A percentile compares a stretch with the other conserved stretches of the same genome.
Evolutionary conservation across 2,888 invertebrate species (phyloP).

Genomic region (Baccha elongata): DNA sequence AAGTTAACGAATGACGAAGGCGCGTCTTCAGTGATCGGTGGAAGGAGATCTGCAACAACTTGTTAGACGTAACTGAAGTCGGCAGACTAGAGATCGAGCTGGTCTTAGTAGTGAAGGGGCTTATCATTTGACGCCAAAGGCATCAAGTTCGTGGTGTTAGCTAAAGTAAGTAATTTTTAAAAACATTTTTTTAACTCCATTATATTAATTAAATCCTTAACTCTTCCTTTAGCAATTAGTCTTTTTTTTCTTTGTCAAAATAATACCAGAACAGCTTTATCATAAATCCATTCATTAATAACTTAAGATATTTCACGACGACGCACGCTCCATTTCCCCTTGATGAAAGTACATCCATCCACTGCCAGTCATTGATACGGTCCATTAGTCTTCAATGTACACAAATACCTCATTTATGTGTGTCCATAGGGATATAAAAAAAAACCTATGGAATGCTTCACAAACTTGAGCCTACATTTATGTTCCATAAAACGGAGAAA

Average conservation of each 20-base stretch:
- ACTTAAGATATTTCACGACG: neutral
- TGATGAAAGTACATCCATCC: constrained; percentile 12
- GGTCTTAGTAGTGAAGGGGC: too few relatives aligned
- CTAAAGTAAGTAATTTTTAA: too few relatives aligned
- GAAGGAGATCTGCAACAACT: too few relatives aligned
- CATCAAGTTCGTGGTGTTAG: too few relatives aligned
- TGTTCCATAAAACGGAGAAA: constrained; percentile 25
- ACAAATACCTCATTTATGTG: constrained; percentile 14
- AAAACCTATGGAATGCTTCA: constrained; percentile 37
- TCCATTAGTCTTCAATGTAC: constrained; percentile 46
- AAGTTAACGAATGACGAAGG: too few relatives aligned
- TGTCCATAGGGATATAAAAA: constrained; percentile 13
- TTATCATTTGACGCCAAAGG: too few relatives aligned
- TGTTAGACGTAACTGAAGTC: too few relatives aligned
- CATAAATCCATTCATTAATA: too few relatives aligned
- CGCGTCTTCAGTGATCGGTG: too few relatives aligned
- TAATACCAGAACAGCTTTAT: too few relatives aligned
- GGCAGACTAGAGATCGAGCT: too few relatives aligned
- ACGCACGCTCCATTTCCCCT: neutral
- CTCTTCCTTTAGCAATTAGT: constrained; percentile 16
- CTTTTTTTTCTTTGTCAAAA: neutral
- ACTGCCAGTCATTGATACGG: constrained; percentile 32
- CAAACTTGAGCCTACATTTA: constrained; percentile 38
- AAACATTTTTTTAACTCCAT: too few relatives aligned
- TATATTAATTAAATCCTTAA: neutral